Evolutionary conservation across 1,140 invertebrate species (phyloP), one percentile per base, ranked within the genome.

Genomic region (Drosophila persimilis): DNA sequence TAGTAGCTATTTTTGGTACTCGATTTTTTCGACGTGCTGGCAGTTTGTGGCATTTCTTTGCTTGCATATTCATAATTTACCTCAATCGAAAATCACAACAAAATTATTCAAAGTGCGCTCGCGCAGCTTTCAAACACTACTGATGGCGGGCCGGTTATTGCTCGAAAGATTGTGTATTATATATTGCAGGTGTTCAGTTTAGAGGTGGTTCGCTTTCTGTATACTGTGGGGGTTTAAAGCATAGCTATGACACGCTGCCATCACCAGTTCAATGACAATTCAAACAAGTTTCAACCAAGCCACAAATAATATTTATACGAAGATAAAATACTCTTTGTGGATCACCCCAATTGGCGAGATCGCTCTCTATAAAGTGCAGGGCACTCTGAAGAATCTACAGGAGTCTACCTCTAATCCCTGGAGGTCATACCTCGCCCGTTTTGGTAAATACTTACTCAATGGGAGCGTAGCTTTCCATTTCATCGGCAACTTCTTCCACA

Each of bases 401-500:
- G 6, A 31, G 7, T 31, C 29, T 9, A 47, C 11, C 4, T 4
- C 7, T 8, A 2, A 52, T 11, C 15, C 47, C 17, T 4, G 6
- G 6, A 6, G 29, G 29, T 22, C 9, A 17, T 41, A 26, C 3
- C 15, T 24, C 44, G 2, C 2, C n/a, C 41, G 2, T 24, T 24
- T 24, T 3, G 31, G 8, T 11, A 35, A 13, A 20, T 24, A 86
- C 83, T 59, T 78, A 88, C 83, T 76, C 75, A 51, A 83, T 62
- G 15, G 55, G 24, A 8, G 65, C 75, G 20, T 89, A 88, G 54
- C 48, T 61, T 3, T 88, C 83, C 22, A 83, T 57, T 3, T 88
- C 73, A 26, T 77, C 84, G 8, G 66, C 29, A 15, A 59, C 65
- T 52, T 88, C 83, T 22, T 79, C 83, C 5, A 88, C 78, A 4